These are phyloP conservation scores for Hydra vulgaris DNA, from an alignment of 30 jellyfish, hydroid and myxozoan species.

Conservation along the genomic window DNA sequence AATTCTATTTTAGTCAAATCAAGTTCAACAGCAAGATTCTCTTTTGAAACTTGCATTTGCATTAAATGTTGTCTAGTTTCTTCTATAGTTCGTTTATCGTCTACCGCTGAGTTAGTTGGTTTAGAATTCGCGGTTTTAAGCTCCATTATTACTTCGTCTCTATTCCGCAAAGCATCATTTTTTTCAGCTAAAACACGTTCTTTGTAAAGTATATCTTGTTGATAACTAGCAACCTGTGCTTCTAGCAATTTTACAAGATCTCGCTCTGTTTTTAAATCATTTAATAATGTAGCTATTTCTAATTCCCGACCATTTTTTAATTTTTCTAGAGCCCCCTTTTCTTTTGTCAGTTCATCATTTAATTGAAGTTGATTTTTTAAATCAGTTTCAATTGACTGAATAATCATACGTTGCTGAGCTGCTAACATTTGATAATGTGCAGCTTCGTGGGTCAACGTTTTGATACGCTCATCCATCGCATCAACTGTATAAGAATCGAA, in stretches of 20 bases:
- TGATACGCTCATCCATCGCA: constrained; percentile 34
- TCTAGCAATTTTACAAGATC: constrained; percentile 26
- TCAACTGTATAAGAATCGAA: constrained; percentile 10
- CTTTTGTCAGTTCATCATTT: constrained; percentile 29
- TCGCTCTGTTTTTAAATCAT: constrained; percentile 38
- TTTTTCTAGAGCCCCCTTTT: constrained; percentile 17
- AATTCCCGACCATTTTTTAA: constrained; percentile 18
- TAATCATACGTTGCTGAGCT: constrained; percentile 66
- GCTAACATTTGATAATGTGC: constrained; percentile 69
- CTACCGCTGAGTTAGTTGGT: not conserved
- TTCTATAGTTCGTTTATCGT: constrained; percentile 5
- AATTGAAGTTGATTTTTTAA: constrained; percentile 15
- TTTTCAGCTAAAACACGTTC: not conserved
- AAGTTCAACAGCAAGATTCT: constrained; percentile 23
- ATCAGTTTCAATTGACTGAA: constrained; percentile 48
- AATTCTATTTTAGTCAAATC: constrained; percentile 5
- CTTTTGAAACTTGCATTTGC: constrained; percentile 36
- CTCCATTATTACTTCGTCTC: constrained; percentile 15
- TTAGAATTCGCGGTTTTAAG: not conserved
- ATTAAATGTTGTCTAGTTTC: constrained; percentile 26
- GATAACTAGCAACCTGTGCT: constrained; percentile 10
- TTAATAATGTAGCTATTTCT: constrained; percentile 11
- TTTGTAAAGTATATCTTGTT: constrained; percentile 5
- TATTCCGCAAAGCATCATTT: constrained; percentile 16
- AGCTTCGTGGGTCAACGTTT: constrained; percentile 68